These are phyloP conservation scores for Pomatostomus ruficeps DNA, from an alignment of 2,113 vertebrate genomes.

Conservation along the genomic window DNA sequence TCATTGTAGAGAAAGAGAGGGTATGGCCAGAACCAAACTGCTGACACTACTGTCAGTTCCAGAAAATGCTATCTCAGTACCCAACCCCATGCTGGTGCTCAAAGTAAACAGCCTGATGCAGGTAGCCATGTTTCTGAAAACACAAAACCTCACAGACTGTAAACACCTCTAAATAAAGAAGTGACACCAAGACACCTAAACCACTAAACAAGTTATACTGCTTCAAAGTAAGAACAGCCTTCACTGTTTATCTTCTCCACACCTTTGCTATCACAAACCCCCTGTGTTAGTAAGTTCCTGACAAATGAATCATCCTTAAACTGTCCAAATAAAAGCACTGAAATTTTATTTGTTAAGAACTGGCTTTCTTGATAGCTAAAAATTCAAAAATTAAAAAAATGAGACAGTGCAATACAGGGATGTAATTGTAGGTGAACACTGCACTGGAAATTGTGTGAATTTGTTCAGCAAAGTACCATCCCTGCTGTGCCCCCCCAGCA, in stretches of 20 bases:
- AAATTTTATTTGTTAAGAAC: background rate
- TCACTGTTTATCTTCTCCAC: background rate
- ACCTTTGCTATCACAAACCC: fast-evolving
- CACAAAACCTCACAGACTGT: background rate
- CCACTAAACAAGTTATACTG: background rate
- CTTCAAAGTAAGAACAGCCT: background rate
- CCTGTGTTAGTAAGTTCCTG: background rate
- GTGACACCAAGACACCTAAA: background rate
- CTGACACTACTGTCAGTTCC: background rate
- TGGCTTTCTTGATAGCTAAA: background rate
- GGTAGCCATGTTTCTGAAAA: background rate
- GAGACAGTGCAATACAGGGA: background rate
- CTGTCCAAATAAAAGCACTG: background rate
- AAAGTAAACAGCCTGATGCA: background rate
- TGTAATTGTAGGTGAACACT: background rate
- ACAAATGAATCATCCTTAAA: background rate
- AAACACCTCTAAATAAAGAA: background rate
- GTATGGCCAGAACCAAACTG: background rate
- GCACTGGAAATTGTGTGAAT: background rate
- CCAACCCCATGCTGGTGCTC: background rate
- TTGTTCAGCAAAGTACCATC: background rate
- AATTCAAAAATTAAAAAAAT: background rate
- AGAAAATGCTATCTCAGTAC: background rate
- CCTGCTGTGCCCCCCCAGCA: fast-evolving
- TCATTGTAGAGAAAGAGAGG: background rate